Base-by-base conservation (phyloP, 2,888 invertebrate species). In the Idaea biselata region DNA sequence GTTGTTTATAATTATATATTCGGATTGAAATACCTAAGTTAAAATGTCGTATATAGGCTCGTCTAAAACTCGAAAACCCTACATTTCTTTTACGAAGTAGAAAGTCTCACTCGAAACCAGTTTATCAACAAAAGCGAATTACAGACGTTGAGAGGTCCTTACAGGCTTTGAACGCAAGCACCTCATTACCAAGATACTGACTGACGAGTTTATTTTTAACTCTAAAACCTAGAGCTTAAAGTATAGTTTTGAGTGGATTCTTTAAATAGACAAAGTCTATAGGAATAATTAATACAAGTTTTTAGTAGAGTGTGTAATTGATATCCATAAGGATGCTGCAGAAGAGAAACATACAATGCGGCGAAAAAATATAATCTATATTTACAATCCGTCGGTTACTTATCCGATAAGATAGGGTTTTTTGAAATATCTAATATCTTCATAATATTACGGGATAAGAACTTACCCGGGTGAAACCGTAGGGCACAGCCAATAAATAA, bases 171-270 rank as follows among this genome's bases (percentile, higher is more conserved):
- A 55, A 68, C 68, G 62, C 71, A 76, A 76, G 76, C 69, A 72
- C 76, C 76, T 77, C 78, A 77, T 76, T 76, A 77, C 68, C 60
- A 68, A 61, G 61, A 70, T 63, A 65, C 68, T 58, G 25, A 56
- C 44, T 44, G 14, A 14, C 3, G 8, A 8, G 3, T 44, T 11
- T 44, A 44, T 44, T 44, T 44, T 44, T 8, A 8, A 44, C 44
- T 44, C 14, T 44, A 44, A 3, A 58, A 58, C 60, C 54, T 60
- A 54, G 62, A 58, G 56, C 60, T 68, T 68, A 63, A 67, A 63
- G 63, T 55, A 57, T 64, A 62, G 63, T 66, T 64, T 62, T 11
- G 44, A 14, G 11, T 44, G 44, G 11, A 7, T 14, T 44, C 44
- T 44, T 4, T 44, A 14, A 44, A 44, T 44, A 44, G 44, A 44